These are phyloP conservation scores for Onychostoma macrolepis DNA, from an alignment of 2,113 vertebrate species.

Conservation along the genomic window DNA sequence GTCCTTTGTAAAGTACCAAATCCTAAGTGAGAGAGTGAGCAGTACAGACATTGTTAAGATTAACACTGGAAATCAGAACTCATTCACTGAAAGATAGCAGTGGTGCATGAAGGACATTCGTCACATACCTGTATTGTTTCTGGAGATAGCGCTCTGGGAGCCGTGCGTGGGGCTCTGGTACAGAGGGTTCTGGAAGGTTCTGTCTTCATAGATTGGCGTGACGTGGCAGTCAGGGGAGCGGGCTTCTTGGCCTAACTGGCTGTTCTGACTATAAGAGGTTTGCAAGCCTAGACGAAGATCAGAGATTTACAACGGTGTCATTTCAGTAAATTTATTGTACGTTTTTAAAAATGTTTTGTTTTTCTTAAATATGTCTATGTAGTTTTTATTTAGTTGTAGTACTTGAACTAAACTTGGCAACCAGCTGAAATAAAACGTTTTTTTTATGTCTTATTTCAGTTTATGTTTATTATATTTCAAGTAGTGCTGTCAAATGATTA, in stretches of 20 bases:
- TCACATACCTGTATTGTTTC: conserved; percentile 81
- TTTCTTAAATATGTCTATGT: no score
- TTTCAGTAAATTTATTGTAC: neutral
- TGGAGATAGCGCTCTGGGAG: conserved; percentile 76
- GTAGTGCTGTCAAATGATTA: no score
- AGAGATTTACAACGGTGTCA: neutral
- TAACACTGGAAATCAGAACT: conserved; percentile 19
- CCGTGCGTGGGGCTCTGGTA: conserved; percentile 77
- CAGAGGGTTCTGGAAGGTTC: conserved; percentile 76
- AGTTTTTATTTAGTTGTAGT: neutral
- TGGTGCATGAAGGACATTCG: neutral
- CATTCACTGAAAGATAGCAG: conserved; percentile 1
- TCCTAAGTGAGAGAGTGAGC: conserved; percentile 58
- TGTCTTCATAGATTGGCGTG: conserved; percentile 91
- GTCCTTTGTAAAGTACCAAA: conserved; percentile 84
- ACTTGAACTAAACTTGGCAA: no score
- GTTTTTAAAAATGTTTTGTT: no score
- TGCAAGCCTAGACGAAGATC: conserved; percentile 69
- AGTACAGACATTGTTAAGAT: neutral
- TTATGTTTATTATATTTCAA: neutral
- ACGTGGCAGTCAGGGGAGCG: conserved; percentile 92
- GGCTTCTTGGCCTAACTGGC: conserved; percentile 81
- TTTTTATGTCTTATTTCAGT: neutral
- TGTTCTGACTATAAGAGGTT: conserved; percentile 74
- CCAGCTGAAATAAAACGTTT: no score